phyloP scores from a whole-genome alignment of 2,113 vertebrate species.

The Xenopus borealis region DNA sequence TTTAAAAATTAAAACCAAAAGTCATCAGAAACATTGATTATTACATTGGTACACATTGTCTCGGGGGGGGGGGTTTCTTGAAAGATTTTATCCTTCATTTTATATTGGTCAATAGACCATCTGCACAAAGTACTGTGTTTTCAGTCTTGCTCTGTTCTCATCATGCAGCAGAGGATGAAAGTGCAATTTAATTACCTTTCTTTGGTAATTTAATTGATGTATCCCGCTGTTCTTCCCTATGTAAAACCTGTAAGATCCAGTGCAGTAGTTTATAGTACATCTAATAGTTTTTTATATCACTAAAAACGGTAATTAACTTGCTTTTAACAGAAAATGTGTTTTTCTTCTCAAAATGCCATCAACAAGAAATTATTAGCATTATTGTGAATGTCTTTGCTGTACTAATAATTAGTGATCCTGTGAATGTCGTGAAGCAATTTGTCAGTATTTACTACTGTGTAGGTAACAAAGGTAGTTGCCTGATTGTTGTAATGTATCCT shows the following conservation, averaged over 20 bases:
- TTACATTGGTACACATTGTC: no score
- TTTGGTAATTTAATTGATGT: conserved; percentile 20
- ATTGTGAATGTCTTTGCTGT: conserved; percentile 2
- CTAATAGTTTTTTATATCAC: not conserved
- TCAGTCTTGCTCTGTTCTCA: conserved; percentile 1
- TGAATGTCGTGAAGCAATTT: not conserved
- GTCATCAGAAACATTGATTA: no score
- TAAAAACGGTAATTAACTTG: not conserved
- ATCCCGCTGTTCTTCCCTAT: conserved; percentile 11
- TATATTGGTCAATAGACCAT: not conserved
- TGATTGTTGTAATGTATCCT: not conserved
- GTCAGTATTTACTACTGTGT: conserved; percentile 15
- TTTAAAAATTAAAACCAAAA: no score
- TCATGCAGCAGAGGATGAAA: conserved; percentile 4
- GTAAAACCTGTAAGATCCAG: conserved; percentile 10
- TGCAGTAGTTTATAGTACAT: conserved; percentile 4
- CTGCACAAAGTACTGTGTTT: not conserved
- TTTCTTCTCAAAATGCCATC: not conserved
- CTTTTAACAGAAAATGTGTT: not conserved
- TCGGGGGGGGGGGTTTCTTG: no score
- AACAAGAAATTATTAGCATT: conserved; percentile 6
- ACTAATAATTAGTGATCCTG: not conserved
- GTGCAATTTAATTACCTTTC: conserved; percentile 20
- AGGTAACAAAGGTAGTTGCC: not conserved
- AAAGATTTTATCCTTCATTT: not conserved